Percentiles rank a stretch among this genome's conserved stretches.
Evolutionary conservation across 2,888 invertebrate species (phyloP).

Genomic region (Lasius platythorax): DNA sequence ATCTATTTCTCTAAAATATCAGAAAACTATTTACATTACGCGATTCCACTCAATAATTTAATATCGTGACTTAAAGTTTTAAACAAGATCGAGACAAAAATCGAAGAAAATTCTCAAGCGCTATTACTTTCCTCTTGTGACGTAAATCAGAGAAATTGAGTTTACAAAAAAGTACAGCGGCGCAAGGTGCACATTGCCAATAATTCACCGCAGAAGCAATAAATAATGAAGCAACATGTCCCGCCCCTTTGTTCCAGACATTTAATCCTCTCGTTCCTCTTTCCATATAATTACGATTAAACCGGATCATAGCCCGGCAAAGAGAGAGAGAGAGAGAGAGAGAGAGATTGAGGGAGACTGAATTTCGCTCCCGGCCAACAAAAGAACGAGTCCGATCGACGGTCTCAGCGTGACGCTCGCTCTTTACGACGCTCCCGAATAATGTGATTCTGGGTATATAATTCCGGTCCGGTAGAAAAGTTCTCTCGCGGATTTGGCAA

Average conservation of each 20-base stretch:
- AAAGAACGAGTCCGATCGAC: slow-evolving; percentile 42
- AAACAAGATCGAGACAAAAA: not conserved
- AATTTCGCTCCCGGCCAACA: slow-evolving; percentile 44
- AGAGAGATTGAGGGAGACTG: not conserved
- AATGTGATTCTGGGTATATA: slow-evolving; percentile 64
- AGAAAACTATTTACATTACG: not conserved
- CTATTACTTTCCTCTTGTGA: not conserved
- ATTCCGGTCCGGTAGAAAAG: slow-evolving; percentile 72
- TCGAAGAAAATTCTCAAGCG: not conserved
- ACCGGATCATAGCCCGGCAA: slow-evolving; percentile 44
- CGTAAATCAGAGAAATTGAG: slow-evolving; percentile 33
- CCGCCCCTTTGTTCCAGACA: slow-evolving; percentile 52
- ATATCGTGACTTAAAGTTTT: not conserved
- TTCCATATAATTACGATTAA: slow-evolving; percentile 54
- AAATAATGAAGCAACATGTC: slow-evolving; percentile 51
- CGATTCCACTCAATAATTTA: not conserved
- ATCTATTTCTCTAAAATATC: not conserved
- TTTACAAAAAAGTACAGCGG: slow-evolving; percentile 38
- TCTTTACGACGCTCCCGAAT: slow-evolving; percentile 55
- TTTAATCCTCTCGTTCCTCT: slow-evolving; percentile 50
- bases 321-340: too few relatives aligned
- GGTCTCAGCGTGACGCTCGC: slow-evolving; percentile 42
- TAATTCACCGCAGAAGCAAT: slow-evolving; percentile 45
- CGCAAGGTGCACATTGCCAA: slow-evolving; percentile 43
- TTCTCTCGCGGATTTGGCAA: slow-evolving; percentile 77